These are phyloP conservation scores for Deilephila elpenor DNA, from an alignment of 2,888 invertebrate species.

Conservation along the genomic window DNA sequence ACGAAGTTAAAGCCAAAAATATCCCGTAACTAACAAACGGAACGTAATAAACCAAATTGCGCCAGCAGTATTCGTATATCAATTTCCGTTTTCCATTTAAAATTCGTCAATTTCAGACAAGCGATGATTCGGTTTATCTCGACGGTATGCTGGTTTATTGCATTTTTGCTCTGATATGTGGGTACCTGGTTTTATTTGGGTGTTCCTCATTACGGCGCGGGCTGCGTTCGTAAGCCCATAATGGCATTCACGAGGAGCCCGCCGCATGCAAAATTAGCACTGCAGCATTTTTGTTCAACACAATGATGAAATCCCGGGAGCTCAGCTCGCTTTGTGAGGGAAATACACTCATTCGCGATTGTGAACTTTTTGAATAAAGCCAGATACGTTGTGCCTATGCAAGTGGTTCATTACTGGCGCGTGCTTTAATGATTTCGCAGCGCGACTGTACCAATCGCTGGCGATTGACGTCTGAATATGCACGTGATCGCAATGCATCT, in stretches of 20 bases:
- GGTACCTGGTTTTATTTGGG: slow-evolving; percentile 26
- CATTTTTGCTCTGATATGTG: slow-evolving; percentile 11
- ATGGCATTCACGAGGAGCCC: slow-evolving; percentile 66
- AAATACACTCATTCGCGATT: slow-evolving; percentile 67
- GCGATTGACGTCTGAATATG: not conserved
- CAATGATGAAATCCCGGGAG: slow-evolving; percentile 75
- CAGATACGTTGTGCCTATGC: slow-evolving; percentile 55
- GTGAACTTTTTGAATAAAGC: slow-evolving; percentile 74
- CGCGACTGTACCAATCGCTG: not conserved
- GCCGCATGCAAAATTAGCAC: slow-evolving; percentile 75
- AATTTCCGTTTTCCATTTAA: not conserved
- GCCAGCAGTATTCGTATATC: not conserved
- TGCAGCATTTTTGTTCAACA: slow-evolving; percentile 76
- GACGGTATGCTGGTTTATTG: not conserved
- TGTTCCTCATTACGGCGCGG: slow-evolving; percentile 30
- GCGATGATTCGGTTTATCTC: slow-evolving; percentile 8
- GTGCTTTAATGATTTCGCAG: slow-evolving; percentile 41
- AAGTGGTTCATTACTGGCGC: slow-evolving; percentile 65
- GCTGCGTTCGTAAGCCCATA: slow-evolving; percentile 49
- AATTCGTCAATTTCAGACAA: not conserved
- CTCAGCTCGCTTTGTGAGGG: slow-evolving; percentile 70
- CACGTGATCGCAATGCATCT: not conserved
- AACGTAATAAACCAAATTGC: not conserved
- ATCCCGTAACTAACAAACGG: no score
- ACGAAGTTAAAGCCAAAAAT: no score